Evolutionary conservation across 2,797 vertebrate species (phyloP).

Genomic region (Jordanella pulchra): DNA sequence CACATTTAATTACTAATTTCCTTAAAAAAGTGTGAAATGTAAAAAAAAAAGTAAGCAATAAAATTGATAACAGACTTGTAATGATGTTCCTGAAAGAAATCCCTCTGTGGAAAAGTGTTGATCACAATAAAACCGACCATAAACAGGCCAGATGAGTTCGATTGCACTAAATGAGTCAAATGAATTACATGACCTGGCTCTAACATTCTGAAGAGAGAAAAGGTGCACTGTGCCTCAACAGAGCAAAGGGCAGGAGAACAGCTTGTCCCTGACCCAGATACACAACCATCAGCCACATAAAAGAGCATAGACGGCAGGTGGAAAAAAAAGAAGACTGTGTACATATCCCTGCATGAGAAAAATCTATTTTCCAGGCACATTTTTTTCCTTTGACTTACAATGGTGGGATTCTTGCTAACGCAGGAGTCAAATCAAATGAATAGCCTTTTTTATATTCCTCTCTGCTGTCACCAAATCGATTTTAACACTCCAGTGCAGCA

Average conservation of each 20-base stretch:
- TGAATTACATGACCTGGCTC: slow-evolving; percentile 48
- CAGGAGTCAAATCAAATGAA: slow-evolving; percentile 18
- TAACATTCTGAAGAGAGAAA: slow-evolving; percentile 44
- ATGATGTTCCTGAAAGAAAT: not conserved
- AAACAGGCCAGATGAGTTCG: slow-evolving; percentile 49
- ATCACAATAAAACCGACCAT: slow-evolving; percentile 6
- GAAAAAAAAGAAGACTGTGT: slow-evolving; percentile 12
- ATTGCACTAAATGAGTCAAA: slow-evolving; percentile 34
- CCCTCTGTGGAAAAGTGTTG: not conserved
- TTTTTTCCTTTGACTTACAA: slow-evolving; percentile 16
- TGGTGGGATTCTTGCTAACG: slow-evolving; percentile 9
- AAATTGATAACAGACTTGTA: not conserved
- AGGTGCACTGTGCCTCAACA: slow-evolving; percentile 45
- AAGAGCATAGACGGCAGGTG: slow-evolving; percentile 18
- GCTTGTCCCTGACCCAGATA: slow-evolving; percentile 73
- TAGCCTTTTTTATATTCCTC: slow-evolving; percentile 14
- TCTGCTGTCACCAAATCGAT: slow-evolving; percentile 19
- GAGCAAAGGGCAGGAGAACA: slow-evolving; percentile 33
- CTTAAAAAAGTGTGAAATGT: not conserved
- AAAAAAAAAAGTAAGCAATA: not conserved
- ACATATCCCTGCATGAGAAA: slow-evolving; percentile 14
- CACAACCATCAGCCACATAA: slow-evolving; percentile 34
- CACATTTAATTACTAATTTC: not conserved
- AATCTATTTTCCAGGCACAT: slow-evolving; percentile 13
- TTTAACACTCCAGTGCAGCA: slow-evolving; percentile 27